A percentile compares a stretch with the other conserved stretches of the same genome.
Conservation (phyloP, 2,888 invertebrate species). For the Eupithecia insigniata region DNA sequence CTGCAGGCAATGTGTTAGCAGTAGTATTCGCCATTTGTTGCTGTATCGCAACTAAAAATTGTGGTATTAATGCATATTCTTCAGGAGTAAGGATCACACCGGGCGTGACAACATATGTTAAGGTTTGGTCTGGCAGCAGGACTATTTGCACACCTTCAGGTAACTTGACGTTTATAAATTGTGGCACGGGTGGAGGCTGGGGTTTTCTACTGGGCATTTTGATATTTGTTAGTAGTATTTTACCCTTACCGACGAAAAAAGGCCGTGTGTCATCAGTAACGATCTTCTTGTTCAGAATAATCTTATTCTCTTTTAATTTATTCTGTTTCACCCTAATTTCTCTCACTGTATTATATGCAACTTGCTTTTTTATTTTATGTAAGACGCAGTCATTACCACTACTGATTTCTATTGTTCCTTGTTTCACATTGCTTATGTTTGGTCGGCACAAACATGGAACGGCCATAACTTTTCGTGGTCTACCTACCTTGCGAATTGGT, state of each 20-base stretch:
- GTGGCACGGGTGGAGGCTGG: conserved; percentile 3
- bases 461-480: not conserved
- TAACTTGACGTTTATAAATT: conserved; percentile 27
- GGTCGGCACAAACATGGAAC: conserved; percentile 36
- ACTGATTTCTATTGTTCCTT: conserved; percentile 46
- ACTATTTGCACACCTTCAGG: conserved; percentile 54
- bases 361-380: conserved; percentile 24
- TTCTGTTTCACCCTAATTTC: conserved; percentile 36
- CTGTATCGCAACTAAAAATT: conserved; percentile 29
- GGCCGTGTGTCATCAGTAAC: conserved; percentile 49
- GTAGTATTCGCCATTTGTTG: conserved; percentile 31
- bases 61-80: conserved; percentile 28
- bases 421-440: conserved; percentile 30
- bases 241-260: conserved; percentile 67
- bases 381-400: conserved; percentile 36
- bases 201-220: conserved; percentile 35
- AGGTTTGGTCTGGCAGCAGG: conserved; percentile 49
- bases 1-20: conserved; percentile 25
- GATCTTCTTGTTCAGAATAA: conserved; percentile 52
- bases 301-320: conserved; percentile 41
- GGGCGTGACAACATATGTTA: conserved; percentile 38
- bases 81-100: conserved; percentile 34
- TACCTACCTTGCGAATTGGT: not conserved
- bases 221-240: conserved; percentile 70
- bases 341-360: conserved; percentile 12